Evolutionary conservation across 2,113 vertebrate species (phyloP), one percentile per base, ranked within the genome.

Genomic region (Apistogramma diplotaenia): DNA sequence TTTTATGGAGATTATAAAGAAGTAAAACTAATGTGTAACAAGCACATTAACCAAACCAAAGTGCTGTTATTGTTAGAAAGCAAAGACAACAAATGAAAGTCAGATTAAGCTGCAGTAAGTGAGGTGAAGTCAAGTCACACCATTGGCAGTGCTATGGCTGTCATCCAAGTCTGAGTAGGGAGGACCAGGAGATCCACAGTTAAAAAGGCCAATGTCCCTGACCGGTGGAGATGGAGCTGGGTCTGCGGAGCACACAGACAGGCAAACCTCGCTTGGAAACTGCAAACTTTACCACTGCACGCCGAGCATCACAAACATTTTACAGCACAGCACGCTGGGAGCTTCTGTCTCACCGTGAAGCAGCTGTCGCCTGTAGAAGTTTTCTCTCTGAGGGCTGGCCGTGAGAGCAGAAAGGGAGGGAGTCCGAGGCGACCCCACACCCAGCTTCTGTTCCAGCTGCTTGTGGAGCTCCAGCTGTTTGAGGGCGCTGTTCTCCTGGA

Each of bases 211-310:
- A 70, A 96, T 94, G 55, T 99, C 97, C 75, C 97, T 95, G 87
- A 98, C 97, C 0, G 97, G 97, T 85, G 97, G 97, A 89, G 97
- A 99, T 2, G 95, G 96, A 82, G 94, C 95, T 1, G 96, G 94
- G 89, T 96, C 97, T 97, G 92, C 54, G 89, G 92, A 72, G 74
- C 79, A 89, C 87, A 95, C 85, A 91, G 13, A 93, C 19, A 85
- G 85, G 88, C 81, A 93, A 78, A 79, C 60, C 76, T 81, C 59
- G 81, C 90, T 89, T 74, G 88, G 76, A 83, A 59, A 89, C 62
- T 23, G 67, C 87, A 87, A 57, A 79, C 79, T 83, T 76, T 72
- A 80, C 6, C 74, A 79, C 79, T 43, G 62, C 86, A 78, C 81
- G 46, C 82, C 5, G 23, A 82, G 33, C 76, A 8, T 60, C 31